These are phyloP conservation scores for Miniopterus natalensis DNA, from an alignment of 2,113 vertebrate genomes.

Conservation along the genomic window DNA sequence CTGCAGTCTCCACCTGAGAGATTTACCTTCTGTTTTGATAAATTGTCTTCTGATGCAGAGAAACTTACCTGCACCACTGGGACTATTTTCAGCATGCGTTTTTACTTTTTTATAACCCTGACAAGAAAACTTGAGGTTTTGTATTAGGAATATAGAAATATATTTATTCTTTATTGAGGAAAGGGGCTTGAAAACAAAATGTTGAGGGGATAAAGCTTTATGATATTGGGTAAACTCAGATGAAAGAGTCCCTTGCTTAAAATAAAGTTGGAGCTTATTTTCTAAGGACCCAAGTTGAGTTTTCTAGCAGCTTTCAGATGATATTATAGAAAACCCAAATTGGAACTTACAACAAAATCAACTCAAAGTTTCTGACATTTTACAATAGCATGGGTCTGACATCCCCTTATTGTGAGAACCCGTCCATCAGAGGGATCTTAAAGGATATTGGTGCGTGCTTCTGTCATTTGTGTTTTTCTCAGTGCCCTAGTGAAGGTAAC, in stretches of 20 bases:
- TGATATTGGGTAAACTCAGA: neutral
- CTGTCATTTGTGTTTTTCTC: neutral
- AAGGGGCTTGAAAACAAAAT: neutral
- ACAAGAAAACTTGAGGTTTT: neutral
- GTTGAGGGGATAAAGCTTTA: neutral
- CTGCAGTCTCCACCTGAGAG: neutral
- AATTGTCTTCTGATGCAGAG: neutral
- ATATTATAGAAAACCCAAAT: neutral
- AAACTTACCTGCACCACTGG: neutral
- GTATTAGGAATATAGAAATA: neutral
- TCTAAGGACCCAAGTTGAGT: neutral
- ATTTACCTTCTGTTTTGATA: conserved; percentile 3
- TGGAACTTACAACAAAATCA: neutral
- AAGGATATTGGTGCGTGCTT: neutral
- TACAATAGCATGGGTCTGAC: neutral
- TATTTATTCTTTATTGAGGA: neutral
- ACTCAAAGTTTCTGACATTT: neutral
- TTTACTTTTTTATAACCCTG: neutral
- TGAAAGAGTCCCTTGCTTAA: neutral
- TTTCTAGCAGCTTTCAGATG: neutral
- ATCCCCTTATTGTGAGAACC: neutral
- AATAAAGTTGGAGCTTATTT: neutral
- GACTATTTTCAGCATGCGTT: neutral
- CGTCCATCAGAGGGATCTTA: neutral
- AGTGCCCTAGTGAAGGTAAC: neutral